Evolutionary conservation across 2,797 vertebrate species (phyloP).

Genomic region (Limnodromus scolopaceus): DNA sequence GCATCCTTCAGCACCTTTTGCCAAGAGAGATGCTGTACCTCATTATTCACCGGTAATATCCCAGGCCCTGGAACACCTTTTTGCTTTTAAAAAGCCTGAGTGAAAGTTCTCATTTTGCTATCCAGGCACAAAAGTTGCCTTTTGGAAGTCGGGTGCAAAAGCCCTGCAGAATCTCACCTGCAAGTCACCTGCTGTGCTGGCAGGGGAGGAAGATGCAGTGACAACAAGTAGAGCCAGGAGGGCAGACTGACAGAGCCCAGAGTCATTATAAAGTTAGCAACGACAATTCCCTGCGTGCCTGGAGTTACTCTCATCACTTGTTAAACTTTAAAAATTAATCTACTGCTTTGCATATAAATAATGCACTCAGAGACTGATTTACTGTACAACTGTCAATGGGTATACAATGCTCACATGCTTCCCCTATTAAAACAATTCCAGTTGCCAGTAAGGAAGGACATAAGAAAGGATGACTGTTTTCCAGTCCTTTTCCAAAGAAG

Average conservation of each 20-base stretch:
- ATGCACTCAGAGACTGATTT: neutral
- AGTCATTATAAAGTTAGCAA: neutral
- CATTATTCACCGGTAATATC: neutral
- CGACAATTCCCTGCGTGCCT: neutral
- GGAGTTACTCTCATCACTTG: neutral
- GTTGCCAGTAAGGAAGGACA: neutral
- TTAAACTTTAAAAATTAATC: neutral
- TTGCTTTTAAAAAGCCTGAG: neutral
- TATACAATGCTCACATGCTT: neutral
- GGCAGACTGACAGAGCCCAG: neutral
- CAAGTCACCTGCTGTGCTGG: neutral
- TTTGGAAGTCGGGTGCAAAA: neutral
- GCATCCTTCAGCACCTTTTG: neutral
- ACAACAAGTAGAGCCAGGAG: neutral
- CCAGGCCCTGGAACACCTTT: neutral
- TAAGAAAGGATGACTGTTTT: slow-evolving; percentile 7
- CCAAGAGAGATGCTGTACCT: neutral
- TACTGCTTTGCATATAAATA: neutral
- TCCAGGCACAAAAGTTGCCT: neutral
- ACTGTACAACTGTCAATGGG: neutral
- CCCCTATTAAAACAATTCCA: neutral
- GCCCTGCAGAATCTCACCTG: neutral
- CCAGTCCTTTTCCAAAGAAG: slow-evolving; percentile 18
- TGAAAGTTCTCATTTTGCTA: neutral
- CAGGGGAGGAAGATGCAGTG: neutral